Evolutionary conservation across 2,113 vertebrate species (phyloP).

Genomic region (Lagopus muta): DNA sequence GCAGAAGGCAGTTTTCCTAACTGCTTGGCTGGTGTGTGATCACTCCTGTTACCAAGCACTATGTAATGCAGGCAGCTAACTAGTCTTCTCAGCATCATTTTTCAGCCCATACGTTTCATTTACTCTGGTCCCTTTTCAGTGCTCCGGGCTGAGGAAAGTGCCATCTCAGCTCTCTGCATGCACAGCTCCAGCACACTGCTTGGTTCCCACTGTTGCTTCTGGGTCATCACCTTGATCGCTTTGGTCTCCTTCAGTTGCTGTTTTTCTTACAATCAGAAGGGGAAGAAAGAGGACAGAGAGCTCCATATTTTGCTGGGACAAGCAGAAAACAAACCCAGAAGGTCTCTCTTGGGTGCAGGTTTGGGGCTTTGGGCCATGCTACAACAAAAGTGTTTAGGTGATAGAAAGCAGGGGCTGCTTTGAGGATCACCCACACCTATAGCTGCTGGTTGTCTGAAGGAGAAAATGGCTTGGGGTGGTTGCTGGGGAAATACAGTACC

Average conservation of each 20-base stretch:
- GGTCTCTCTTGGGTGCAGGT: neutral
- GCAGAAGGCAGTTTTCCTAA: neutral
- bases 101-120: neutral
- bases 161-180: neutral
- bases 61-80: neutral
- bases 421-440: neutral
- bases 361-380: neutral
- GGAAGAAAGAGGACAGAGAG: neutral
- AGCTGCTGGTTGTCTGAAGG: neutral
- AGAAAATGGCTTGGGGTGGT: neutral
- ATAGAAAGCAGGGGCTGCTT: neutral
- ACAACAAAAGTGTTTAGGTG: neutral
- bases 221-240: neutral
- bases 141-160: neutral
- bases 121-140: neutral
- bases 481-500: neutral
- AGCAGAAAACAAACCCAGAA: neutral
- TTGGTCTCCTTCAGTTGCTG: rapidly evolving
- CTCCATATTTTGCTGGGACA: neutral
- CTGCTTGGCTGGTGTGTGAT: neutral
- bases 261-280: neutral
- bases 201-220: neutral
- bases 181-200: neutral
- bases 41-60: neutral
- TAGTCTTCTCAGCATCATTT: neutral